Evolutionary conservation across 2,113 vertebrate species (phyloP), one percentile per base, ranked within the genome.

Genomic region (Rhinichthys klamathensis): DNA sequence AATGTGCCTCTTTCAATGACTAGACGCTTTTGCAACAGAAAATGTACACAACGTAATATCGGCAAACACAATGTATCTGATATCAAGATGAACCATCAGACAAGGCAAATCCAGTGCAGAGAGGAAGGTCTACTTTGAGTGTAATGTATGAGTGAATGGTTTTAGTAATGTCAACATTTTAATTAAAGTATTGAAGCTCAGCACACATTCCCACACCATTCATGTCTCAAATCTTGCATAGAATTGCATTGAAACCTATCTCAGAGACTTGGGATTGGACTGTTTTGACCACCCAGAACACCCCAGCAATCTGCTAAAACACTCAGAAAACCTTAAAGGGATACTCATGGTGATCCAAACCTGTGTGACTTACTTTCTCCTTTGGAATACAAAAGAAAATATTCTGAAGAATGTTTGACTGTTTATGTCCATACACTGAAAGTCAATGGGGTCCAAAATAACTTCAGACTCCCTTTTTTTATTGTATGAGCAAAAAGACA

Each of bases 1-100:
- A 30, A n/a, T 74, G 60, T 88, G 87, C 27, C 51, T 67, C 61
- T 81, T 67, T 81, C 44, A 49, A 23, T 81, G 79, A 81, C 79
- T 81, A 69, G 79, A 54, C 79, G 16, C 27, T 65, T 81, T 69
- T 81, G 25, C 79, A 30, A 67, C 10, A 3, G 58, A 80, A 81
- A 81, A 13, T 13, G n/a, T 69, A 81, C n/a, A 81, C 61, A 49
- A 2, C 2, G 15, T 81, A 23, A 51, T 15, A 49, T 9, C 27
- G 2, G 18, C 79, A 32, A 41, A 67, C 80, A 35, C 25, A 67
- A 61, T 25, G n/a, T 10, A 58, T 67, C 41, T 9, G 8, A 18
- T 80, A 80, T 65, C 78, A 46, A 80, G 58, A 27, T 25, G 8
- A 46, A 63, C 35, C 23, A 65, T 46, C 56, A 80, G 11, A 27